phyloP scores from a whole-genome alignment of 1,140 invertebrate species.

The Adelges cooleyi region DNA sequence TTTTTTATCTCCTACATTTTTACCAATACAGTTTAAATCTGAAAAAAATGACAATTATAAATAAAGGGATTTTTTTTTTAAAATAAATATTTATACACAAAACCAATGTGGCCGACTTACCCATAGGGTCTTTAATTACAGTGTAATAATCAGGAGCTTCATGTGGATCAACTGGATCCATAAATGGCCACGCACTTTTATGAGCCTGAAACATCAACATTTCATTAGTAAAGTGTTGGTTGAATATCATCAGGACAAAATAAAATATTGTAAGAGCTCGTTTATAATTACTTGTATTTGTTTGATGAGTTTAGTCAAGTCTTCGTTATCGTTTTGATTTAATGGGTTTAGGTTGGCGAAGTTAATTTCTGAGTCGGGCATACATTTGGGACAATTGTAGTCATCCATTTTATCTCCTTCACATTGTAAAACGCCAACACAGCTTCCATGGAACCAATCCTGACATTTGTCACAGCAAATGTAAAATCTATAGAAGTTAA shows the following conservation, averaged over 20 bases:
- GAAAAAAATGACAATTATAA: slow-evolving; percentile 39
- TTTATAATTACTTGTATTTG: slow-evolving; percentile 62
- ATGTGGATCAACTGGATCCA: slow-evolving; percentile 87
- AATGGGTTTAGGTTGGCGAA: slow-evolving; percentile 82
- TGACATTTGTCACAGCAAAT: slow-evolving; percentile 97
- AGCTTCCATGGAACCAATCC: slow-evolving; percentile 97
- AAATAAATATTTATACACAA: background rate
- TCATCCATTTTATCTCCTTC: slow-evolving; percentile 92
- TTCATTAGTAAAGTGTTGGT: background rate
- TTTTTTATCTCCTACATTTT: slow-evolving; percentile 66
- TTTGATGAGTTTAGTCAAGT: slow-evolving; percentile 72
- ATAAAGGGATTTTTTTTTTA: slow-evolving; percentile 8
- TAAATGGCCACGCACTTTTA: slow-evolving; percentile 93
- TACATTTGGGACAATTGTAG: slow-evolving; percentile 92
- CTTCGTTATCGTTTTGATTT: slow-evolving; percentile 66
- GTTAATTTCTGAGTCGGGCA: slow-evolving; percentile 75
- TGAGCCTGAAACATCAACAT: slow-evolving; percentile 48
- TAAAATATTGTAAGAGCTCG: background rate
- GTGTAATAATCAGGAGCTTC: slow-evolving; percentile 95
- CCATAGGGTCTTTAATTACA: slow-evolving; percentile 97
- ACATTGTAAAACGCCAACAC: slow-evolving; percentile 87
- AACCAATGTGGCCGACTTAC: slow-evolving; percentile 46
- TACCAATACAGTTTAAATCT: slow-evolving; percentile 90
- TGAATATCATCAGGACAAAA: background rate
- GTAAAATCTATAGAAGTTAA: slow-evolving; percentile 58